These are phyloP conservation scores for Acholoe squamosa DNA, from an alignment of 2,888 invertebrate genomes.

Conservation along the genomic window DNA sequence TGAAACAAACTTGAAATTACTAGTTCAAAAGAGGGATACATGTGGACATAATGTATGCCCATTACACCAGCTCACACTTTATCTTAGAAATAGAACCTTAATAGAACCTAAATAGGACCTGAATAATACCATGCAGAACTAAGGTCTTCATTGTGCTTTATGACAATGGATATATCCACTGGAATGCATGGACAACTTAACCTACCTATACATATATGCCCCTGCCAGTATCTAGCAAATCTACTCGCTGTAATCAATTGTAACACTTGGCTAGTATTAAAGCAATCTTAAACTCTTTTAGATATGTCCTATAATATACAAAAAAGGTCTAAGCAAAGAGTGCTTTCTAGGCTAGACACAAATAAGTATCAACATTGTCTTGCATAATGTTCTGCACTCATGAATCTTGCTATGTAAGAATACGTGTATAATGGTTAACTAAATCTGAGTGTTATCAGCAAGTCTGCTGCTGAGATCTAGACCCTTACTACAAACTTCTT, in stretches of 20 bases:
- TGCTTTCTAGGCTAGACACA: slow-evolving; percentile 43
- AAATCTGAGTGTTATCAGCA: neutral
- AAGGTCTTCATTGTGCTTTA: neutral
- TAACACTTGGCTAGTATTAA: slow-evolving; percentile 23
- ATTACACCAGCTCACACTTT: too few relatives aligned
- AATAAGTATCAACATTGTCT: slow-evolving; percentile 38
- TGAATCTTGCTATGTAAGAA: neutral
- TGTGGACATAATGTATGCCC: too few relatives aligned
- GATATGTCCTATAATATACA: neutral
- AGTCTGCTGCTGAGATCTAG: neutral
- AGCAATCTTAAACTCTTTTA: slow-evolving; percentile 19
- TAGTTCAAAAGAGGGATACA: too few relatives aligned
- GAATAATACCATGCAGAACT: too few relatives aligned
- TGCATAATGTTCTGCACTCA: slow-evolving; percentile 6
- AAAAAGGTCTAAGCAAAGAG: slow-evolving; percentile 22
- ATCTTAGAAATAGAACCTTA: too few relatives aligned
- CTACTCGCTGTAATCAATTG: neutral
- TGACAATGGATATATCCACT: slow-evolving; percentile 10
- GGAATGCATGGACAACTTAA: slow-evolving; percentile 27
- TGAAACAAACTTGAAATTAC: neutral
- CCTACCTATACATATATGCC: neutral
- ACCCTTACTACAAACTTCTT: neutral
- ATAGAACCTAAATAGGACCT: too few relatives aligned
- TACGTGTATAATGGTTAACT: neutral
- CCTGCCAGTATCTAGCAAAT: neutral